Percentiles rank a stretch among this genome's conserved stretches.
phyloP scores from a whole-genome alignment of 2,888 invertebrate genomes.

The Polymixis lichenea region DNA sequence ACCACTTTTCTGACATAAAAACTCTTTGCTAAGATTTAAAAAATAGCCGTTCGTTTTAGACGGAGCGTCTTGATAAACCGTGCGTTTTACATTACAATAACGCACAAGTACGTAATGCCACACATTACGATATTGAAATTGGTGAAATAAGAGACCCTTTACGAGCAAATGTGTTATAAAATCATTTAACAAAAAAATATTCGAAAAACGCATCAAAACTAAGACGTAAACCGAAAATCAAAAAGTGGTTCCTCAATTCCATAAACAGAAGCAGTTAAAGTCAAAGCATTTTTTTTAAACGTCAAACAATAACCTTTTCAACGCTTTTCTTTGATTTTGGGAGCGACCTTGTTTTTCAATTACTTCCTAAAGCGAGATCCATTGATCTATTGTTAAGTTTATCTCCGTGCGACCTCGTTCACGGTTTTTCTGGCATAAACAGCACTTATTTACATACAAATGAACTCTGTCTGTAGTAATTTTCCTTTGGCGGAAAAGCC shows the following conservation, averaged over 20 bases:
- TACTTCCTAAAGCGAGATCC: constrained; percentile 61
- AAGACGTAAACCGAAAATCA: too few species aligned
- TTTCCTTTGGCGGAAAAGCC: constrained; percentile 28
- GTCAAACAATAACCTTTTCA: constrained; percentile 41
- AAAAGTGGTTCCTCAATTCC: constrained; percentile 27
- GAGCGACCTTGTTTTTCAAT: constrained; percentile 59
- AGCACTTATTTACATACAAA: constrained; percentile 42
- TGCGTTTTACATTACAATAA: too few species aligned
- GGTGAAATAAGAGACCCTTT: too few species aligned
- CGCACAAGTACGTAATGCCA: too few species aligned
- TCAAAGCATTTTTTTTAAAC: constrained; percentile 17
- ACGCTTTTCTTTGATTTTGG: constrained; percentile 58
- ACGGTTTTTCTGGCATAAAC: constrained; percentile 59
- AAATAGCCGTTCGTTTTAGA: too few species aligned
- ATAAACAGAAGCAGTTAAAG: constrained; percentile 20
- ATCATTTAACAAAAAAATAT: background rate
- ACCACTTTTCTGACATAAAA: too few species aligned
- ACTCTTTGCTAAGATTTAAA: too few species aligned
- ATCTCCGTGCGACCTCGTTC: constrained; percentile 46
- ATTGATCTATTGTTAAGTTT: constrained; percentile 57
- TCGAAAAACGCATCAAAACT: background rate
- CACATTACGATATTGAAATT: too few species aligned
- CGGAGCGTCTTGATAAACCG: too few species aligned
- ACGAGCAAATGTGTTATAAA: too few species aligned
- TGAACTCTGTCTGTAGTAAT: constrained; percentile 10